Evolutionary conservation across 2,113 vertebrate genomes (phyloP), one percentile per base, ranked within the genome.

Genomic region (Mastomys coucha): DNA sequence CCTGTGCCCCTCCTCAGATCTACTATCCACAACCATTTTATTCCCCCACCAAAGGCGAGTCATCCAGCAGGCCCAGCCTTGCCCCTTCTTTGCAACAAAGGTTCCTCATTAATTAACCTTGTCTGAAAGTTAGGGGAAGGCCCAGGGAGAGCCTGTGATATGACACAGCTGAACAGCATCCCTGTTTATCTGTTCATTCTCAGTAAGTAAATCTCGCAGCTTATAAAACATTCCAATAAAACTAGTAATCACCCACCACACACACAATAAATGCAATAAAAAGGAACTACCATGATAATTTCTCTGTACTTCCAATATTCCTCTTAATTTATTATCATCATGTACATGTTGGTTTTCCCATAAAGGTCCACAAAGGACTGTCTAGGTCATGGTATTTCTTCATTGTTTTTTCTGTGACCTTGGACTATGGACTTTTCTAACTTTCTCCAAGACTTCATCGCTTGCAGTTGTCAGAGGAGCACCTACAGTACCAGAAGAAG

Each of bases 171-270:
- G 92, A 96, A 33, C n/a, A 93, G 33, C 51, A 85, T 84, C 86
- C 85, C n/a, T 94, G 91, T 88, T 94, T 91, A 94, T 86, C 94
- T 96, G 85, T 31, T 96, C 81, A 53, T 98, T 96, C 97, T 97
- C 94, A 92, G 84, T 95, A 85, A 97, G 96, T 97, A 97, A 97
- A 97, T 96, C 95, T 80, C 82, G 73, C 95, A 89, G 97, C 73
- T 94, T 97, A 96, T 96, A 98, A 97, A 97, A 95, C 91, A 96
- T 33, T 95, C 80, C 96, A 92, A 98, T 97, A 97, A 97, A 97
- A 97, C 90, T 85, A 49, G 33, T 93, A 97, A 84, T 95, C 89
- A 98, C 58, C 95, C 81, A 84, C 95, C 97, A 96, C 95, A 45
- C 96, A 95, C 60, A 95, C 86, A 96, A 49, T 95, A 93, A 96